Evolutionary conservation across 2,113 vertebrate genomes (phyloP).

Genomic region (Poicephalus gulielmi): DNA sequence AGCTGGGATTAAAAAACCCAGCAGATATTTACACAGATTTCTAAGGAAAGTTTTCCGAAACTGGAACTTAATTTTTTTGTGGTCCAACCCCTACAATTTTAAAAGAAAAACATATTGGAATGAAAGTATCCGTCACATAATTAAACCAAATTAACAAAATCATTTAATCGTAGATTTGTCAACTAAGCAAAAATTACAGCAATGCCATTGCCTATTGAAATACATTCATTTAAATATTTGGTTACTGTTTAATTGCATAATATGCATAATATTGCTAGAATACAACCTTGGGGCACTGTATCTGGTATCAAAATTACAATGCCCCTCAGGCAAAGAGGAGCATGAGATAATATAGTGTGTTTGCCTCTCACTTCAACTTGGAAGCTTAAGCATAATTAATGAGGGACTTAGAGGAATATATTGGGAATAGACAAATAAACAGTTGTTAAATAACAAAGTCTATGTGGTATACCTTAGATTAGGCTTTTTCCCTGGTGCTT

Average conservation of each 20-base stretch:
- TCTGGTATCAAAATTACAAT: conserved; percentile 6
- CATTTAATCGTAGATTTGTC: conserved; percentile 36
- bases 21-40: neutral
- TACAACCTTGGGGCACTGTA: neutral
- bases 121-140: neutral
- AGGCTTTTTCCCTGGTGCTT: neutral
- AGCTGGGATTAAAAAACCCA: neutral
- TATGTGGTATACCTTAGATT: neutral
- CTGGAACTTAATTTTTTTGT: neutral
- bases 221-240: conserved; percentile 62
- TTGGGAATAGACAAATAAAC: conserved; percentile 42
- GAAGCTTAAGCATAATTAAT: conserved; percentile 61
- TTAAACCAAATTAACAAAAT: conserved; percentile 43
- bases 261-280: conserved; percentile 24
- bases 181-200: conserved; percentile 9
- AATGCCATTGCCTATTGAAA: neutral
- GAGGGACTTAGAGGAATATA: conserved; percentile 26
- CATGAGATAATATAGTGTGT: neutral
- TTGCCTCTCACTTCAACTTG: neutral
- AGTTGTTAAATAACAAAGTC: conserved; percentile 37
- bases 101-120: neutral
- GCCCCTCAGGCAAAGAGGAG: neutral
- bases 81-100: neutral
- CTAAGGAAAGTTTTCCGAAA: neutral
- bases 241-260: conserved; percentile 48